Evolutionary conservation across 2,797 vertebrate genomes (phyloP), one percentile per base, ranked within the genome.

Genomic region (Eupleurogrammus muticus): DNA sequence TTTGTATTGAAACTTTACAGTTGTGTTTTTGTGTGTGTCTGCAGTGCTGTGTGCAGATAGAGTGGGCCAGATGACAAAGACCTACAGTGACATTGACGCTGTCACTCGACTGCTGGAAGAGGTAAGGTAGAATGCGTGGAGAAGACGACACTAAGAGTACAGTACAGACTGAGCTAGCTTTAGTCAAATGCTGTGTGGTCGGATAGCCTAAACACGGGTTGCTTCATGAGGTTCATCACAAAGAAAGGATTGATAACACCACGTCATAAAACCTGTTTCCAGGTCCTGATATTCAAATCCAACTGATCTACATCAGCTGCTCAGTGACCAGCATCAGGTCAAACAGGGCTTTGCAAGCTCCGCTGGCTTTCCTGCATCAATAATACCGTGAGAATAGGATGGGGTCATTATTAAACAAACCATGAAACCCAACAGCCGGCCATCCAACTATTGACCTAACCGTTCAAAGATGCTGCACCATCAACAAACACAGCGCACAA

Each of bases 21-120:
- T 48, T 10, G 17, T 21, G 35, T 46, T 2, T 38, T 5, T 20
- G 24, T 71, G 5, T 56, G 1, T 71, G 63, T 63, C 8, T 66
- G 24, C 74, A 99, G 97, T 99, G 93, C 90, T 99, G 94, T 99
- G 98, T 90, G 97, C 98, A 85, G 98, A 99, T 91, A 94, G 98
- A 96, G 97, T 99, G 93, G 96, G 97, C 95, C 98, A 99, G 96
- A 99, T 99, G 97, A 99, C 97, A 90, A 99, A 97, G 93, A 99
- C 98, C 80, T 99, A 99, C 94, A 98, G 95, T 93, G 98, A 99
- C 93, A 97, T 99, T 65, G 98, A 99, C 53, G 97, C 98, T 77
- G 97, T 99, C 79, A 99, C 97, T 81, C 96, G 97, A 92, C 96
- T 99, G 90, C 94, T 99, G 72, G 98, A 99, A 86, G 98, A 99